phyloP scores from a whole-genome alignment of 2,113 vertebrate species.

The Pelmatolapia mariae region DNA sequence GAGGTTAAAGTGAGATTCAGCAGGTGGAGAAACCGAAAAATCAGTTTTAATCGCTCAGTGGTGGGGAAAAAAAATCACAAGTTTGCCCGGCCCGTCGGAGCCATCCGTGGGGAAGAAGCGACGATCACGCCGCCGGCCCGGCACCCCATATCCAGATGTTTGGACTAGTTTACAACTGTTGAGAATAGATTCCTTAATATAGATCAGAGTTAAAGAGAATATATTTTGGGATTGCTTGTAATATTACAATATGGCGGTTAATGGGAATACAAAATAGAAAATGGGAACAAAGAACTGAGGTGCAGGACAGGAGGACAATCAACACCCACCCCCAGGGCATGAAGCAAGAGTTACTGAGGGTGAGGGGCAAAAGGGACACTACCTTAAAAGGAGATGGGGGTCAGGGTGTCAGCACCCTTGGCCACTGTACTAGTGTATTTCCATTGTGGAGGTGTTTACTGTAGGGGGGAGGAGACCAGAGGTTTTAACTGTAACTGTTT shows the following conservation, averaged over 20 bases:
- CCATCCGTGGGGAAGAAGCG: not conserved
- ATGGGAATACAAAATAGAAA: not conserved
- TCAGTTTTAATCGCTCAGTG: not conserved
- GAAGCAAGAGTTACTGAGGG: not conserved
- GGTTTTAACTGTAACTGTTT: no score
- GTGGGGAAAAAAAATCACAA: not conserved
- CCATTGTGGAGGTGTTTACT: not conserved
- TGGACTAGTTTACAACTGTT: not conserved
- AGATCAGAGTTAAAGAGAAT: not conserved
- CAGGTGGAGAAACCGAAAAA: not conserved
- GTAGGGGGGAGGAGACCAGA: not conserved
- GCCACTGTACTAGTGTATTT: not conserved
- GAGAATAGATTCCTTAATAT: not conserved
- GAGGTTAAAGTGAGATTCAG: not conserved
- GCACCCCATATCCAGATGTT: rapidly evolving
- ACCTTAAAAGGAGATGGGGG: not conserved
- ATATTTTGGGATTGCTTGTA: not conserved
- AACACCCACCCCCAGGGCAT: not conserved
- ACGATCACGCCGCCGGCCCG: rapidly evolving
- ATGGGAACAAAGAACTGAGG: not conserved
- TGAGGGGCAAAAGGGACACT: not conserved
- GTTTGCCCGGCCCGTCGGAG: not conserved
- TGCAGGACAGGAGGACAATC: not conserved
- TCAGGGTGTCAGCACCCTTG: not conserved
- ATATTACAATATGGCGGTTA: not conserved